A percentile compares a stretch with the other conserved stretches of the same genome.
phyloP scores from a whole-genome alignment of 2,113 vertebrate genomes.

The Ptilonorhynchus violaceus region DNA sequence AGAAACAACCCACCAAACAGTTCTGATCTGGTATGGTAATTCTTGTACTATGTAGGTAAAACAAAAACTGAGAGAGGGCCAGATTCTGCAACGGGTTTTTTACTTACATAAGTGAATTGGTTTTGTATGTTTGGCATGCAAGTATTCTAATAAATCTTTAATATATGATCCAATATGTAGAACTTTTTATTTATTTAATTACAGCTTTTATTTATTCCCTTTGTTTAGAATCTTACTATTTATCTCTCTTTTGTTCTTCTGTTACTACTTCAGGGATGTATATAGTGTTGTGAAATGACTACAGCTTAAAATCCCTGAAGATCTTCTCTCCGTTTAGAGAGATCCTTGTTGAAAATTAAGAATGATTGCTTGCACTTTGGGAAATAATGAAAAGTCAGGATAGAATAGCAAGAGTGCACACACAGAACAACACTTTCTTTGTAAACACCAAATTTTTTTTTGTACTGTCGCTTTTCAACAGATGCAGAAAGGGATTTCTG shows the following conservation, averaged over 20 bases:
- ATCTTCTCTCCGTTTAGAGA: background rate
- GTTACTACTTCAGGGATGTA: background rate
- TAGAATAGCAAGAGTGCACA: background rate
- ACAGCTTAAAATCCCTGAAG: background rate
- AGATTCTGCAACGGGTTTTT: background rate
- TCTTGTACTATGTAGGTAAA: background rate
- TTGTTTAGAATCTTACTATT: background rate
- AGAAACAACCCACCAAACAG: background rate
- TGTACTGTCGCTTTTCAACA: background rate
- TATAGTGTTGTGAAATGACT: background rate
- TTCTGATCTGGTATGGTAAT: background rate
- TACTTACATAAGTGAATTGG: background rate
- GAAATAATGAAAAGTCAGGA: background rate
- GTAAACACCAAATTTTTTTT: background rate
- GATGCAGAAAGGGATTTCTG: background rate
- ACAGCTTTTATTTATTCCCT: background rate
- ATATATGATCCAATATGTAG: background rate
- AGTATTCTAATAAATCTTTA: background rate
- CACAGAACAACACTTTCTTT: background rate
- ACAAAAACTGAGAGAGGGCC: background rate
- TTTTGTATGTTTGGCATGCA: background rate
- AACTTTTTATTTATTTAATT: background rate
- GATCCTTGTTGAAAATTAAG: slow-evolving; percentile 13
- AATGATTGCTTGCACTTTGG: background rate
- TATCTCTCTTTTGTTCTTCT: background rate